These are phyloP conservation scores for Eilema caniola DNA, from an alignment of 2,888 invertebrate genomes.

Conservation along the genomic window DNA sequence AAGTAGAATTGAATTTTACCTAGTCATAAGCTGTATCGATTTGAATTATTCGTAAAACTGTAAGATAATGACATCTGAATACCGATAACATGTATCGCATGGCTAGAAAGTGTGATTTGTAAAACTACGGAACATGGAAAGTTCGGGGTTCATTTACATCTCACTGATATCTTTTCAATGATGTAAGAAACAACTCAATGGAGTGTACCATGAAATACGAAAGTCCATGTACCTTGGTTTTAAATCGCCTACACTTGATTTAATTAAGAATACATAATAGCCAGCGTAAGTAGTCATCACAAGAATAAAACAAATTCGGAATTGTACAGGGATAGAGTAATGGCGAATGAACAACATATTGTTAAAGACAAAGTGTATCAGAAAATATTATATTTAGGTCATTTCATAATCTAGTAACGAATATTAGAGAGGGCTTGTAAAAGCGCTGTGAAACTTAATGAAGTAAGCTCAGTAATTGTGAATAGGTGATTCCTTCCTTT, in stretches of 20 bases:
- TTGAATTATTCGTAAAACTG: slow-evolving; percentile 73
- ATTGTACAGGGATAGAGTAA: slow-evolving; percentile 84
- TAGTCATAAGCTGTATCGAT: slow-evolving; percentile 85
- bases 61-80: slow-evolving; percentile 67
- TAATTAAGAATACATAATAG: slow-evolving; percentile 46
- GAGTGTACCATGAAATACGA: slow-evolving; percentile 21
- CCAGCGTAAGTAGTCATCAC: slow-evolving; percentile 55
- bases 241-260: slow-evolving; percentile 30
- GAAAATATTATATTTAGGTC: slow-evolving; percentile 61
- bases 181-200: slow-evolving; percentile 26
- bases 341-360: slow-evolving; percentile 62
- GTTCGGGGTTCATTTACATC: slow-evolving; percentile 27
- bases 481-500: slow-evolving; percentile 76
- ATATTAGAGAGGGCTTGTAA: slow-evolving; percentile 72
- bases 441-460: slow-evolving; percentile 76
- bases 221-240: slow-evolving; percentile 20
- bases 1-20: slow-evolving; percentile 81
- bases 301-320: slow-evolving; percentile 81
- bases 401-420: slow-evolving; percentile 58
- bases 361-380: slow-evolving; percentile 62
- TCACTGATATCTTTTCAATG: slow-evolving; percentile 26
- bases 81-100: slow-evolving; percentile 66
- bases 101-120: slow-evolving; percentile 58
- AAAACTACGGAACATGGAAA: slow-evolving; percentile 20
- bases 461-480: slow-evolving; percentile 81